phyloP scores from a whole-genome alignment of 2,888 invertebrate genomes.

The Nebria brevicollis region DNA sequence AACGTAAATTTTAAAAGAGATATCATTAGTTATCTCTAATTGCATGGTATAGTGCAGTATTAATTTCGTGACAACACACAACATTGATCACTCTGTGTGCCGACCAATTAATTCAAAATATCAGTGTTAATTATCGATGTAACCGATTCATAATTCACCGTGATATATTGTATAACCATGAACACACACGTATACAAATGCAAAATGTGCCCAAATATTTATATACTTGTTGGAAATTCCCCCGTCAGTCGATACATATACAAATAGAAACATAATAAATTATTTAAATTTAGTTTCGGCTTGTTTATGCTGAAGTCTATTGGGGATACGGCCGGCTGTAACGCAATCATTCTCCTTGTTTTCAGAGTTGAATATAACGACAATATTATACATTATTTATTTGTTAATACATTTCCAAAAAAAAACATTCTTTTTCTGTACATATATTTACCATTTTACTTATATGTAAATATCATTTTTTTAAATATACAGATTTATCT shows the following conservation, averaged over 20 bases:
- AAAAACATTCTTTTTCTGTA: background rate
- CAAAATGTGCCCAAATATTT: background rate
- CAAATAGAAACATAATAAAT: background rate
- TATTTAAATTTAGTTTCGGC: background rate
- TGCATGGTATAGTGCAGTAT: no score
- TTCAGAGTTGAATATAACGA: background rate
- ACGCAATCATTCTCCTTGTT: background rate
- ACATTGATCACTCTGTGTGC: background rate
- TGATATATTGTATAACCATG: conserved; percentile 17
- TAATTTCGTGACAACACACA: background rate
- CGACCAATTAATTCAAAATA: conserved; percentile 32
- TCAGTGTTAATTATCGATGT: conserved; percentile 24
- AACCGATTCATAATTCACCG: conserved; percentile 30
- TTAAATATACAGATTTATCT: no score
- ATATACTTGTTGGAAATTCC: background rate
- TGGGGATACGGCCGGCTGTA: background rate
- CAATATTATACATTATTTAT: background rate
- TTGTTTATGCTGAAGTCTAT: background rate
- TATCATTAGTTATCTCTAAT: no score
- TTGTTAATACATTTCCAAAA: background rate
- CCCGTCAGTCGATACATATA: background rate
- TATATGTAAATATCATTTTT: no score
- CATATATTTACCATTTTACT: no score
- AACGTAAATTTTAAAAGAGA: no score
- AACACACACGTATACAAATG: background rate